Percentiles rank a stretch among this genome's conserved stretches.
phyloP scores from a whole-genome alignment of 2,888 invertebrate genomes.

The Steromphala cineraria region DNA sequence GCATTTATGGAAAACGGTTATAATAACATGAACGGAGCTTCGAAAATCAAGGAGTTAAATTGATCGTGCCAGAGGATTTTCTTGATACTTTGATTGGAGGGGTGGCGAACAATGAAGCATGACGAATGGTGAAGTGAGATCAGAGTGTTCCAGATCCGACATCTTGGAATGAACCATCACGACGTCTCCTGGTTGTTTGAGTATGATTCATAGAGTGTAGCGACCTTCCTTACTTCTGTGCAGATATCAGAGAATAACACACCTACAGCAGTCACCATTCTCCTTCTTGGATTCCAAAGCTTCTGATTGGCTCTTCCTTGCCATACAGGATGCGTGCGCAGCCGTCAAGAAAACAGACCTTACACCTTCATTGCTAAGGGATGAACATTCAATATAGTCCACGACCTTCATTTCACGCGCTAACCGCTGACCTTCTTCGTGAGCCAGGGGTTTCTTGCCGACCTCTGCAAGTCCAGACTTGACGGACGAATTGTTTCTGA shows the following conservation, averaged over 20 bases:
- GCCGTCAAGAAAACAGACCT: conserved; percentile 7
- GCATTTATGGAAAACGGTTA: too few relatives aligned
- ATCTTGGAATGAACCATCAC: too few relatives aligned
- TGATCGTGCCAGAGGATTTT: too few relatives aligned
- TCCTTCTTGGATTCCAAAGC: background rate
- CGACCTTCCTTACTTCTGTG: too few relatives aligned
- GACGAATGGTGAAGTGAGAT: too few relatives aligned
- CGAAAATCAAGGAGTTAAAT: too few relatives aligned
- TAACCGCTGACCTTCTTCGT: background rate
- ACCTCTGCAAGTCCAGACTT: background rate
- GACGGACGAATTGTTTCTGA: background rate
- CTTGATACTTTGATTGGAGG: too few relatives aligned
- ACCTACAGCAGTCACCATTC: background rate
- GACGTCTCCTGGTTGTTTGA: too few relatives aligned
- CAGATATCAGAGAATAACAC: background rate
- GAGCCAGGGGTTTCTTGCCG: background rate
- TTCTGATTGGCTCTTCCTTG: background rate
- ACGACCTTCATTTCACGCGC: background rate
- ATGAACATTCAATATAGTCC: conserved; percentile 14
- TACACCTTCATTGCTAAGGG: conserved; percentile 1
- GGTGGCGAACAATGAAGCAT: too few relatives aligned
- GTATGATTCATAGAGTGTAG: too few relatives aligned
- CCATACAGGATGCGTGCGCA: background rate
- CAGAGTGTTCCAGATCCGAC: too few relatives aligned
- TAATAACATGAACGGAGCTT: too few relatives aligned